These are phyloP conservation scores for Antitype chi DNA, from an alignment of 2,888 invertebrate species.

Conservation along the genomic window DNA sequence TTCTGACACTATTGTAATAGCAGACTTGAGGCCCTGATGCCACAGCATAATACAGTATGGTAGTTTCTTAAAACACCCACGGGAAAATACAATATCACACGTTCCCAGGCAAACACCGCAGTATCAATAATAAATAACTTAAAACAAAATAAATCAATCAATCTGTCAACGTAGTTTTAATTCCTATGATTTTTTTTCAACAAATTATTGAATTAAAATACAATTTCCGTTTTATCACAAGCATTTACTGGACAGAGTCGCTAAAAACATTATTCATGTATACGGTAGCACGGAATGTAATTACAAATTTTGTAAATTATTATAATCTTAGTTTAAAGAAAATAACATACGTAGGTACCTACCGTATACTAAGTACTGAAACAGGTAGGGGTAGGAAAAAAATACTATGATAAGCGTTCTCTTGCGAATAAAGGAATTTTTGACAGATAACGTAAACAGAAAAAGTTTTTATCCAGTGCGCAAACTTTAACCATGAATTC, in stretches of 20 bases:
- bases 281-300: conserved; percentile 84
- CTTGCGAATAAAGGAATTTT: no score
- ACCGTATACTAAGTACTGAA: conserved; percentile 74
- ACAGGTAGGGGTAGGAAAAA: conserved; percentile 73
- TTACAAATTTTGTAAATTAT: conserved; percentile 89
- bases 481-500: no score
- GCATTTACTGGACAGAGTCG: conserved; percentile 51
- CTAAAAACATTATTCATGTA: conserved; percentile 82
- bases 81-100: conserved; percentile 13
- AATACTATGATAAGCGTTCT: background rate
- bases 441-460: no score
- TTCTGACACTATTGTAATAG: no score
- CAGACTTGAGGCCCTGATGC: no score
- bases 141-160: conserved; percentile 49
- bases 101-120: conserved; percentile 22
- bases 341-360: conserved; percentile 73
- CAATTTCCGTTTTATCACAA: conserved; percentile 60
- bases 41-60: no score
- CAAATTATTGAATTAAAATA: conserved; percentile 57
- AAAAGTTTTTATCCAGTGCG: no score
- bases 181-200: conserved; percentile 45
- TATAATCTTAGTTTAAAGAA: conserved; percentile 84
- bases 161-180: conserved; percentile 53
- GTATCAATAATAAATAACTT: conserved; percentile 16
- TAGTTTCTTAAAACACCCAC: background rate